Evolutionary conservation across 2,113 vertebrate species (phyloP), one percentile per base, ranked within the genome.

Genomic region (Carassius carassius): DNA sequence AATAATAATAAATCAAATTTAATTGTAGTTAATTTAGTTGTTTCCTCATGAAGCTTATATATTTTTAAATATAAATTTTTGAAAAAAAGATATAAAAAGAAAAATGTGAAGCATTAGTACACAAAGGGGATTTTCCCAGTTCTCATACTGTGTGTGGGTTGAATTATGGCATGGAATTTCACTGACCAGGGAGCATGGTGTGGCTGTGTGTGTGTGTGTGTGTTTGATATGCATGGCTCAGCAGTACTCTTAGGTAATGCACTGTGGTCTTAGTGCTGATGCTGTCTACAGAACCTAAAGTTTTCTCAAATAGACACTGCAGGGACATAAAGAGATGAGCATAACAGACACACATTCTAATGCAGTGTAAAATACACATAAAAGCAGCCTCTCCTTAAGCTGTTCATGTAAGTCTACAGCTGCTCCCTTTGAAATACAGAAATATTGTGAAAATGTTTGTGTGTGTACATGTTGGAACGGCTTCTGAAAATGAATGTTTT

Each of bases 351-450:
- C 17, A 79, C 32, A 79, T 17, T 25, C 8, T 80, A 80, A 65
- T 69, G 60, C 78, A 3, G 60, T 81, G 12, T 51, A 69, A 6
- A 54, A 35, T 29, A 13, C 78, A 49, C 17, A 35, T 29, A 10
- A 67, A 81, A 49, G 16, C 16, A 32, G 3, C 3, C 62, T 29
- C 41, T 44, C 21, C 13, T 37, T 69, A 81, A 81, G 78, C 62
- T 81, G 62, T 69, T 65, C 69, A 69, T 81, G 11, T 69, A 67
- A 67, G 41, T 49, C 44, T 49, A 67, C 23, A 21, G 62, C 78
- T 81, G 62, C 62, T 81, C 44, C 25, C 62, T n/a, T 51, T 54
- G 62, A 16, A 49, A 69, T 69, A 69, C 62, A 49, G 8, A 47
- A 51, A 49, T 51, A 67, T 10, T 35, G 14, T 32, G 2, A 32